Base-by-base conservation (phyloP, 2,797 vertebrate species). In the Sebastes paucispinis region DNA sequence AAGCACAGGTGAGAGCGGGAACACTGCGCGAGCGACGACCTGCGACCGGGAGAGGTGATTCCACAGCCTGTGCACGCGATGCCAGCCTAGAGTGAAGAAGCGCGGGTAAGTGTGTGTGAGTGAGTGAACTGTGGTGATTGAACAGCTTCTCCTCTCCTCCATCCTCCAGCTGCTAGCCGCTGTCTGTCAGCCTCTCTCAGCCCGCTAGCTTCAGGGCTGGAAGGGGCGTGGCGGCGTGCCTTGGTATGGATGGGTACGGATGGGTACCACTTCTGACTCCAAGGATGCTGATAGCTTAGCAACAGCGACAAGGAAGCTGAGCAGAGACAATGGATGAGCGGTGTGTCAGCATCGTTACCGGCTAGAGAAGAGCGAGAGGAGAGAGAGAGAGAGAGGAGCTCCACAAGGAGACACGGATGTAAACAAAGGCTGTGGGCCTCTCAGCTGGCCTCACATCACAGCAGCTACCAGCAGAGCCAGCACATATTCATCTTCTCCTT, bases 371-470 rank as follows among this genome's bases (percentile, higher is more conserved):
- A 2, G 68, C 59, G 72, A 70, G 29, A 9, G 29, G 34, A 50
- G 47, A 50, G 66, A 66, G 8, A 52, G 54, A 47, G 55, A 50
- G 34, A 36, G 60, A 50, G 7, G 3, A 20, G 22, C 54, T 69
- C 73, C 24, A 55, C 88, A 52, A 66, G 88, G 75, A 84, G 73
- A 64, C 82, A 2, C 50, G 83, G 25, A 87, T 62, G 93, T 94
- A 93, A 94, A 94, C 93, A 94, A 94, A 92, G 91, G 92, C 90
- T 91, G 90, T 87, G 91, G 93, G 92, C 91, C 92, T 89, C n/a
- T 73, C 89, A 87, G 77, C 77, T 85, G 89, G 91, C 88, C 80
- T 82, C 77, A 69, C 87, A 75, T 72, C 77, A 69, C 87, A 75
- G 69, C 25, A 55, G 71, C 25, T 31, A 72, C 62, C 70, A 68